Conservation (phyloP, 2,888 invertebrate genomes). For the Glaucopsyche alexis region DNA sequence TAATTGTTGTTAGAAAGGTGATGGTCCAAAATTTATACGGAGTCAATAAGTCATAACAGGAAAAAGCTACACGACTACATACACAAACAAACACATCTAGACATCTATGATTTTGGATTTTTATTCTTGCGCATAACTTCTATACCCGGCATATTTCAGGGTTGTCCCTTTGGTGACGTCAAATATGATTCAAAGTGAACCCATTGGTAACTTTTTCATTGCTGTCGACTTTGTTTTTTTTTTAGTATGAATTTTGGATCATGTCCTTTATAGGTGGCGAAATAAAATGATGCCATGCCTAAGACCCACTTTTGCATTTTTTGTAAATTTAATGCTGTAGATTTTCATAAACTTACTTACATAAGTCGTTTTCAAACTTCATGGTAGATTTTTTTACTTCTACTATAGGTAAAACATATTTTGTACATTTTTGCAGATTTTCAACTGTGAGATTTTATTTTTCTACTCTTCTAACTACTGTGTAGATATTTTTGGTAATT, state of each 20-base stretch:
- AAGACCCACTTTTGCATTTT: conserved; percentile 8
- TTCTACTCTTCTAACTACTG: conserved; percentile 14
- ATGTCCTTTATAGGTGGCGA: not conserved
- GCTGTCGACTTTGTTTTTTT: too few species aligned
- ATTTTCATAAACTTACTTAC: not conserved
- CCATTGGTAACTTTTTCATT: too few species aligned
- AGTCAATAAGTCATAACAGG: too few species aligned
- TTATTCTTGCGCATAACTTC: too few species aligned
- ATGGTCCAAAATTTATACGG: too few species aligned
- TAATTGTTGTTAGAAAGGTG: not conserved
- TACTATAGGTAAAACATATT: not conserved
- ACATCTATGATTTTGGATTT: too few species aligned
- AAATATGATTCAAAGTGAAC: too few species aligned
- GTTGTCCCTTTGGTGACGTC: too few species aligned
- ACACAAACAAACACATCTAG: too few species aligned
- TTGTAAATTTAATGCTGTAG: not conserved
- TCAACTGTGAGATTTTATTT: conserved; percentile 17
- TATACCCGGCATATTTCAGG: too few species aligned
- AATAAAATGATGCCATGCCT: conserved; percentile 4
- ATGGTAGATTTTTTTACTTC: not conserved
- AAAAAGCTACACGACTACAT: too few species aligned
- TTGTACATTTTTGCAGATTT: conserved; percentile 23
- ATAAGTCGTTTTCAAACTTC: not conserved
- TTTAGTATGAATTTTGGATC: too few species aligned
- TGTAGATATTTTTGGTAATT: conserved; percentile 13